phyloP scores from a whole-genome alignment of 2,797 vertebrate genomes.

The Anniella stebbinsi region DNA sequence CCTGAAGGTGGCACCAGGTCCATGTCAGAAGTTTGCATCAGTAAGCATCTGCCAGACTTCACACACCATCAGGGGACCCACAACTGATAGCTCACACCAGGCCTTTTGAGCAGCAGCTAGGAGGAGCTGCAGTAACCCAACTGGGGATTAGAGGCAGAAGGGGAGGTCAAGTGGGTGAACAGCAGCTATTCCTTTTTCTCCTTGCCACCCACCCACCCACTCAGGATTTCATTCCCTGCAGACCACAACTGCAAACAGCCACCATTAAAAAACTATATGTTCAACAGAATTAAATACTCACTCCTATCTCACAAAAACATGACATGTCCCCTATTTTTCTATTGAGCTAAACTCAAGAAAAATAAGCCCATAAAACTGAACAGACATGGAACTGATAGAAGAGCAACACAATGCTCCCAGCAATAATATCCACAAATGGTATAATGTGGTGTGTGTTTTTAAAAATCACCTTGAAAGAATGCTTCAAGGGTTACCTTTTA shows the following conservation, averaged over 20 bases:
- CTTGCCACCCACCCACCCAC: too few species aligned
- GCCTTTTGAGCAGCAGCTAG: not conserved
- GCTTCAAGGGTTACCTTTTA: not conserved
- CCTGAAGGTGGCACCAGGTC: not conserved
- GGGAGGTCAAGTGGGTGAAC: not conserved
- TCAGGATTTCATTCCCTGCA: too few species aligned
- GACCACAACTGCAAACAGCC: too few species aligned
- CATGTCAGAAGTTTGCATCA: too few species aligned
- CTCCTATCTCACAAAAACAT: not conserved
- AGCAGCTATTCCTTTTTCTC: not conserved
- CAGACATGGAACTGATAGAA: not conserved
- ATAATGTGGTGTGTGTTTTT: not conserved
- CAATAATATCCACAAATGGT: not conserved
- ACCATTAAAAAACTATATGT: not conserved
- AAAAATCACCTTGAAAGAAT: not conserved
- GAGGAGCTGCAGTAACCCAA: too few species aligned
- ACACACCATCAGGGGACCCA: too few species aligned
- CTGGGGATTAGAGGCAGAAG: not conserved
- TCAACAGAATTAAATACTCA: not conserved
- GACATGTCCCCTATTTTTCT: not conserved
- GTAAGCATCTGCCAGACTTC: not conserved
- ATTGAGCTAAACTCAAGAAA: not conserved
- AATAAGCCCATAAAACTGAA: not conserved
- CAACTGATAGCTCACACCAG: too few species aligned
- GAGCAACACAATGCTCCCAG: not conserved